These are phyloP conservation scores for Rhipidura dahli DNA, from an alignment of 2,113 vertebrate species.

Conservation along the genomic window DNA sequence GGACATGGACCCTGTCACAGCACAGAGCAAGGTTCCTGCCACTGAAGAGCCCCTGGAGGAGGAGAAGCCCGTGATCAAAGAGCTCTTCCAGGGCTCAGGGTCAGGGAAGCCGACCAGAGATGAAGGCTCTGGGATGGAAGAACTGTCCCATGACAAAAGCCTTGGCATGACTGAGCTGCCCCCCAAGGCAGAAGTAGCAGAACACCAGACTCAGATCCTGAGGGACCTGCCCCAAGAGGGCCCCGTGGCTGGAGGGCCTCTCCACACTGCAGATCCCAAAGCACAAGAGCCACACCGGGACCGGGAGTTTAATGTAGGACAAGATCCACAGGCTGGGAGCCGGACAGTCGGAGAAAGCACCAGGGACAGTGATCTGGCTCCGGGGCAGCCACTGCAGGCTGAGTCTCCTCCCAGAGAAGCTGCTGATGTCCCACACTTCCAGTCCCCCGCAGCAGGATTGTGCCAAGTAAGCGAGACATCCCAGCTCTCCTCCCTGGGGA, in stretches of 20 bases:
- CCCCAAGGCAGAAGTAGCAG: background rate
- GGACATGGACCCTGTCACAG: background rate
- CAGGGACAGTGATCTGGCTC: background rate
- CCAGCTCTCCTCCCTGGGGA: background rate
- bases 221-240: background rate
- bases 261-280: background rate
- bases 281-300: background rate
- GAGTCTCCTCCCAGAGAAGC: background rate
- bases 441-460: background rate
- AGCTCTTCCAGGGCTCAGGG: background rate
- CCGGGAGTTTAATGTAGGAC: background rate
- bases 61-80: background rate
- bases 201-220: background rate
- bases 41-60: background rate
- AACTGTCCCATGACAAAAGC: background rate
- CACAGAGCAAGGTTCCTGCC: background rate
- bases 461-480: background rate
- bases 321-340: background rate
- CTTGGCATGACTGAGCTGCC: background rate
- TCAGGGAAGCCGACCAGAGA: background rate
- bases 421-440: background rate
- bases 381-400: rapidly evolving
- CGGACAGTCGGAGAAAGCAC: background rate
- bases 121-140: background rate
- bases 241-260: background rate